Evolutionary conservation across 2,113 vertebrate species (phyloP), one percentile per base, ranked within the genome.

Genomic region (Plecotus auritus): DNA sequence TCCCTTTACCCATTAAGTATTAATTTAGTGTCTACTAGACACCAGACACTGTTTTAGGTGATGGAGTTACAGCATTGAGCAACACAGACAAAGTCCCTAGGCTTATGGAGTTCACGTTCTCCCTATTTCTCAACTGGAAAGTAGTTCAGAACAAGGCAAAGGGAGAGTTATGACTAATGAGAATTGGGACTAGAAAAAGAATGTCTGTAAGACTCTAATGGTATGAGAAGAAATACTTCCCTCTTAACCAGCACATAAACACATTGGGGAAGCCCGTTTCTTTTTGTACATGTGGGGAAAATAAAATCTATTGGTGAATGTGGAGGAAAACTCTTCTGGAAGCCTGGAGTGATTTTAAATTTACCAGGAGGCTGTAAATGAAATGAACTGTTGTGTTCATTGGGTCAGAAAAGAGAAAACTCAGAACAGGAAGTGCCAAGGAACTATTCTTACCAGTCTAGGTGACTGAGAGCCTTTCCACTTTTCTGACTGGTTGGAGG

Each of bases 191-290:
- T 91, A 95, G 45, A 82, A 94, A 77, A 88, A 87, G 91, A 96
- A 95, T 90, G 91, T 66, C 83, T 89, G 66, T 77, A 88, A 67
- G 95, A 88, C 69, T 81, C 82, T 96, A 97, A 97, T 85, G 74
- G 95, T 81, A 91, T 82, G 92, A 90, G 76, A 88, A 97, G 86
- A 93, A 96, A 92, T 96, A 82, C 37, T 90, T 96, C 69, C 77
- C 88, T 93, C 94, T 96, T 97, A 96, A 94, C 82, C 90, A 91
- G 96, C 82, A 96, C 93, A 97, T 97, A 97, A 97, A 97, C 94
- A 97, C 95, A 69, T 95, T 67, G 51, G 16, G 70, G 67, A 97
- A 97, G n/a, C 56, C 74, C 85, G 35, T 96, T 97, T 95, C 90
- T 95, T 91, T 92, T 56, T 93, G 78, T 51, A 80, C 93, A 74